phyloP scores from a whole-genome alignment of 2,113 vertebrate genomes.

The Hippotragus niger region DNA sequence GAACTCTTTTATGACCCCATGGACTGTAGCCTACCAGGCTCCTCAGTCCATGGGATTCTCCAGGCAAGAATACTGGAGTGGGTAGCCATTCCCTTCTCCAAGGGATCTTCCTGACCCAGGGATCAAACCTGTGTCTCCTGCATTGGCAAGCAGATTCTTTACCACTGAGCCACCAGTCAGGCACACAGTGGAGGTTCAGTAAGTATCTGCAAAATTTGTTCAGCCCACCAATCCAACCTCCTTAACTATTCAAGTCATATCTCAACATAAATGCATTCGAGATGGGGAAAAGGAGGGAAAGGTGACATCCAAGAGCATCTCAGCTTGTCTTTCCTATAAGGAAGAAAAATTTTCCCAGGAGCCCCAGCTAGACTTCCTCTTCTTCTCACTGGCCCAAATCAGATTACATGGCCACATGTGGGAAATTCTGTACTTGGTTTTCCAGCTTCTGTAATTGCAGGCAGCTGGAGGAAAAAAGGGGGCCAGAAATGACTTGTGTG shows the following conservation, averaged over 20 bases:
- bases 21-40: background rate
- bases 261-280: background rate
- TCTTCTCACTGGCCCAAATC: background rate
- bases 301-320: background rate
- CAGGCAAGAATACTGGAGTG: background rate
- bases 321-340: background rate
- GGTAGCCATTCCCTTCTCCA: background rate
- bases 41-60: background rate
- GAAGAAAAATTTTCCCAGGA: background rate
- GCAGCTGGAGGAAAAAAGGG: background rate
- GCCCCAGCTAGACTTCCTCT: background rate
- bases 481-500: background rate
- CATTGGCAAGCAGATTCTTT: background rate
- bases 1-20: background rate
- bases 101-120: background rate
- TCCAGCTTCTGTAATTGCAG: background rate
- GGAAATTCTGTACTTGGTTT: background rate
- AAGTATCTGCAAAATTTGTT: background rate
- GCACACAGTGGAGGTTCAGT: background rate
- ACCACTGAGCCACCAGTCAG: background rate
- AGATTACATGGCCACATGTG: background rate
- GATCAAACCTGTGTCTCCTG: background rate
- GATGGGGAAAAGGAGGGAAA: background rate
- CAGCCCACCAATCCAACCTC: background rate
- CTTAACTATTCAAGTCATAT: background rate